A percentile compares a stretch with the other conserved stretches of the same genome.
Evolutionary conservation across 1,140 invertebrate species (phyloP).

Genomic region (Drosophila insularis): DNA sequence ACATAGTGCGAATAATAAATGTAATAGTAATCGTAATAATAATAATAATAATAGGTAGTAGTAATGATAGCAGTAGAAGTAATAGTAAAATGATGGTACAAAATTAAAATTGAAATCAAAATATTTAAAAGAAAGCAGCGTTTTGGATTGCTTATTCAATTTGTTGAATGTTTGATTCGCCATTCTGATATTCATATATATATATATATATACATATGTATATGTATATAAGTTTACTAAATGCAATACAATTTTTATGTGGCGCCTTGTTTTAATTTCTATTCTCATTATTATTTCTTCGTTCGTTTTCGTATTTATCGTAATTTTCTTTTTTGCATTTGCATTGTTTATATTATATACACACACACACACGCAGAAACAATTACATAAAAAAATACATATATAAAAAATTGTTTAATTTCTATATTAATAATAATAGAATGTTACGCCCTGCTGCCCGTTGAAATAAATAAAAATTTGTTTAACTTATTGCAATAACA

Average conservation of each 20-base stretch:
- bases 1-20: constrained; percentile 66
- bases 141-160: constrained; percentile 12
- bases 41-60: constrained; percentile 26
- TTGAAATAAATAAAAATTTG: constrained; percentile 68
- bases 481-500: constrained; percentile 63
- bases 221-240: constrained; percentile 9
- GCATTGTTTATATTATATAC: not conserved
- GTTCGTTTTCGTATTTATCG: constrained; percentile 13
- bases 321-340: constrained; percentile 13
- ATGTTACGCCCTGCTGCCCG: constrained; percentile 24
- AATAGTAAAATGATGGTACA: constrained; percentile 29
- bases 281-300: not conserved
- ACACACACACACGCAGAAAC: constrained; percentile 17
- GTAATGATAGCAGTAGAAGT: constrained; percentile 7
- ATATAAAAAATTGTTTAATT: constrained; percentile 13
- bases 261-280: constrained; percentile 27
- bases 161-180: constrained; percentile 11
- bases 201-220: not conserved
- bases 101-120: constrained; percentile 49
- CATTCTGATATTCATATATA: constrained; percentile 2
- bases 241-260: constrained; percentile 41
- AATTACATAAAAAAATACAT: constrained; percentile 3
- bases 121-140: constrained; percentile 38
- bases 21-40: constrained; percentile 49
- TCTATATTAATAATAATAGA: constrained; percentile 34